These are phyloP conservation scores for Eidolon helvum DNA, from an alignment of 2,113 vertebrate genomes.

Conservation along the genomic window DNA sequence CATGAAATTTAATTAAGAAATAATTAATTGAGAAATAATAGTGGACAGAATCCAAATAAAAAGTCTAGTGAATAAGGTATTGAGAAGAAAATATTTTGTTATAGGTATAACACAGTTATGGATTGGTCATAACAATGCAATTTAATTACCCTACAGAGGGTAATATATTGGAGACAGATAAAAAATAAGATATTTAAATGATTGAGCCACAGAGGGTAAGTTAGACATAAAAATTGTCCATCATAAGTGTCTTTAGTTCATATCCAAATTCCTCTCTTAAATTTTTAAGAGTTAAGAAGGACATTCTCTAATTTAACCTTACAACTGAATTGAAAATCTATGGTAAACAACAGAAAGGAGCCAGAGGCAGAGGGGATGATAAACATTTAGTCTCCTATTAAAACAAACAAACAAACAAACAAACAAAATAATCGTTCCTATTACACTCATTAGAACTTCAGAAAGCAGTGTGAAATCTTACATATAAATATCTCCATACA, in stretches of 20 bases:
- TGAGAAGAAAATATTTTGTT: neutral
- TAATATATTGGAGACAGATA: neutral
- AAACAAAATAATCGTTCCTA: constrained; percentile 8
- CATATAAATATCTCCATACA: neutral
- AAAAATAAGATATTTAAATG: neutral
- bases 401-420: neutral
- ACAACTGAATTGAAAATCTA: neutral
- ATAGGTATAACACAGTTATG: neutral
- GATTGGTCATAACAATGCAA: neutral
- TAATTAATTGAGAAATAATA: neutral
- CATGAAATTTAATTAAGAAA: neutral
- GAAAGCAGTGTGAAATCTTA: neutral
- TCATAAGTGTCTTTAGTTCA: neutral
- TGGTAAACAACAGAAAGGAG: neutral
- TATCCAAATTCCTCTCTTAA: neutral
- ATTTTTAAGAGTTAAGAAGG: neutral
- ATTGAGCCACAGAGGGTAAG: neutral
- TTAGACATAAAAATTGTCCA: neutral
- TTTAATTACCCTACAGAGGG: neutral
- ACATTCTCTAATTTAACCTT: neutral
- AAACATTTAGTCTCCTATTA: constrained; percentile 16
- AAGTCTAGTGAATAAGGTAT: neutral
- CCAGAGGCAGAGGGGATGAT: neutral
- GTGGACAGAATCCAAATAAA: neutral
- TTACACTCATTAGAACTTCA: neutral